These are phyloP conservation scores for Deroplatys truncata DNA, from an alignment of 2,888 invertebrate species.

Conservation along the genomic window DNA sequence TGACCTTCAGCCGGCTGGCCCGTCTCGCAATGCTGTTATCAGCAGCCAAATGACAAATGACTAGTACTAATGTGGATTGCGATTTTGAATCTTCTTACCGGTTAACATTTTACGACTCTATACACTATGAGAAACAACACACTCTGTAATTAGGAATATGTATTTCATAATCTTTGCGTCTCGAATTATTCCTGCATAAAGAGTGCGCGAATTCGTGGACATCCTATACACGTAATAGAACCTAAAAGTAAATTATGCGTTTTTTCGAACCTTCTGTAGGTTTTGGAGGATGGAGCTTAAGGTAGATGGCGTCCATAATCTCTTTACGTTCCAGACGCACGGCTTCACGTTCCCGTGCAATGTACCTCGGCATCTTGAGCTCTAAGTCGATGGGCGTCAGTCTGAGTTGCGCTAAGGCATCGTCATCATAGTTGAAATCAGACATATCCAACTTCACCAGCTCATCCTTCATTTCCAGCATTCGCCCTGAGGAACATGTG, in stretches of 20 bases:
- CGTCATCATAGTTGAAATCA: slow-evolving; percentile 63
- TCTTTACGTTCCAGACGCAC: not conserved
- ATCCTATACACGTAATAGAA: too few relatives aligned
- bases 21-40: too few relatives aligned
- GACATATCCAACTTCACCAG: slow-evolving; percentile 27
- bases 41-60: too few relatives aligned
- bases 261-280: not conserved
- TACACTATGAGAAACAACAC: too few relatives aligned
- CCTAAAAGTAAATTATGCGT: not conserved
- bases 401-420: slow-evolving; percentile 63
- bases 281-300: not conserved
- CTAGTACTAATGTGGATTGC: too few relatives aligned
- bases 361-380: slow-evolving; percentile 60
- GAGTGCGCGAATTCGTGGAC: too few relatives aligned
- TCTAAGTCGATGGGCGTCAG: slow-evolving; percentile 64
- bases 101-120: too few relatives aligned
- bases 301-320: not conserved
- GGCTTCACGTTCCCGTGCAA: slow-evolving; percentile 52
- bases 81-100: too few relatives aligned
- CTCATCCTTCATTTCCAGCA: slow-evolving; percentile 28
- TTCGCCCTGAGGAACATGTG: slow-evolving; percentile 13
- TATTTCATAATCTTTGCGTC: too few relatives aligned
- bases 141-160: too few relatives aligned
- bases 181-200: too few relatives aligned
- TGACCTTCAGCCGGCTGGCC: too few relatives aligned